Conservation (phyloP, 2,113 vertebrate species). For the Oreocharis arfaki region DNA sequence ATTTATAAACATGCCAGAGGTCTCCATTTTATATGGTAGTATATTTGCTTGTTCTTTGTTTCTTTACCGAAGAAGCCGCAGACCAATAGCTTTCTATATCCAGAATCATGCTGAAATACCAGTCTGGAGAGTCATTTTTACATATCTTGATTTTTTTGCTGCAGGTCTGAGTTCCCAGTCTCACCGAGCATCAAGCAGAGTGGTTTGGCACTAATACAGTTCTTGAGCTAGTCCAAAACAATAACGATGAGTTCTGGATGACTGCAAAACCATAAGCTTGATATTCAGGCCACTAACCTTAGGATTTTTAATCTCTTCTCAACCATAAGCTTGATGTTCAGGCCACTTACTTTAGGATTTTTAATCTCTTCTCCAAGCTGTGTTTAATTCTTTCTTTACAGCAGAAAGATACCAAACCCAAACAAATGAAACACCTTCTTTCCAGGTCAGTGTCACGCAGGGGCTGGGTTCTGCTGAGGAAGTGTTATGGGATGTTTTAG, state of each 20-base stretch:
- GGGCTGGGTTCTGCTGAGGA: neutral
- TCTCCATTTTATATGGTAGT: neutral
- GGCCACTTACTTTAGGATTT: neutral
- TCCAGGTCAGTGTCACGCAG: neutral
- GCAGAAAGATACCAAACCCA: neutral
- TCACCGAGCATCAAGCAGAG: neutral
- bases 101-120: neutral
- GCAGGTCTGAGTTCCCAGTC: neutral
- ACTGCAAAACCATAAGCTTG: neutral
- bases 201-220: neutral
- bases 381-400: neutral
- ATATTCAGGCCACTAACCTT: neutral
- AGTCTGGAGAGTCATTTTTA: neutral
- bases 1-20: neutral
- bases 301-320: neutral
- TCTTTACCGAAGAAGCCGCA: neutral
- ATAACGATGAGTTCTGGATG: neutral
- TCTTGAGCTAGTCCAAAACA: neutral
- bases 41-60: neutral
- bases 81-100: neutral
- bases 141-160: neutral
- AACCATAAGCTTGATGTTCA: neutral
- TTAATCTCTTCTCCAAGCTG: neutral
- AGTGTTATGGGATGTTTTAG: rapidly evolving
- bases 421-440: neutral